A percentile compares a stretch with the other conserved stretches of the same genome.
Conservation (phyloP, 2,113 vertebrate genomes). For the Nothocercus nigrocapillus region DNA sequence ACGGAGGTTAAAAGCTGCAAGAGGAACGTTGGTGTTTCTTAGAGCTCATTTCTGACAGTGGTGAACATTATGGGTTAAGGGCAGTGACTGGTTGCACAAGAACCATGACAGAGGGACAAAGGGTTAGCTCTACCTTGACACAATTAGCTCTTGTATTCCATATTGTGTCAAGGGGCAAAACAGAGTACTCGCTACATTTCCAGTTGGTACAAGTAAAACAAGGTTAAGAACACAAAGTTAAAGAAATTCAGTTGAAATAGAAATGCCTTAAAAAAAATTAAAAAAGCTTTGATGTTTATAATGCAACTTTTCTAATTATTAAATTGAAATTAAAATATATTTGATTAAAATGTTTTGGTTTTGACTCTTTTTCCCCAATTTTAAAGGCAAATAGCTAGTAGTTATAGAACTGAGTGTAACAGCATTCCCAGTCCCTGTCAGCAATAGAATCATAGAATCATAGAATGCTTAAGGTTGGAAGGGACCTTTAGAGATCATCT, state of each 20-base stretch:
- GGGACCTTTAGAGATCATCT: too few relatives aligned
- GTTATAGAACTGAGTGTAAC: not conserved
- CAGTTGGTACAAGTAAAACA: not conserved
- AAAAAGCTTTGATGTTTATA: not conserved
- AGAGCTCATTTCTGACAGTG: not conserved
- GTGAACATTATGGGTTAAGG: fast-evolving
- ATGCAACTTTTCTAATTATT: not conserved
- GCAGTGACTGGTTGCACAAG: not conserved
- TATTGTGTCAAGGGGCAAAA: not conserved
- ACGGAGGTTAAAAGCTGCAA: not conserved
- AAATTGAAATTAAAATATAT: not conserved
- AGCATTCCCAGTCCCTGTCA: not conserved
- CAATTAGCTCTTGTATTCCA: not conserved
- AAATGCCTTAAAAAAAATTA: not conserved
- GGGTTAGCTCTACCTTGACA: not conserved
- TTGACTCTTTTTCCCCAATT: not conserved
- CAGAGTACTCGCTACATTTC: not conserved
- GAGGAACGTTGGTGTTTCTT: not conserved
- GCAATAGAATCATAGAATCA: not conserved
- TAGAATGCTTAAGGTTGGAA: too few relatives aligned
- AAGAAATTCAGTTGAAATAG: not conserved
- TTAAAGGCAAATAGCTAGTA: not conserved
- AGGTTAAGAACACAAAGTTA: not conserved
- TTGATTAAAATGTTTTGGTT: not conserved
- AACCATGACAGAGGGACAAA: not conserved